These are phyloP conservation scores for Intellagama lesueurii DNA, from an alignment of 2,797 vertebrate genomes.

Conservation along the genomic window DNA sequence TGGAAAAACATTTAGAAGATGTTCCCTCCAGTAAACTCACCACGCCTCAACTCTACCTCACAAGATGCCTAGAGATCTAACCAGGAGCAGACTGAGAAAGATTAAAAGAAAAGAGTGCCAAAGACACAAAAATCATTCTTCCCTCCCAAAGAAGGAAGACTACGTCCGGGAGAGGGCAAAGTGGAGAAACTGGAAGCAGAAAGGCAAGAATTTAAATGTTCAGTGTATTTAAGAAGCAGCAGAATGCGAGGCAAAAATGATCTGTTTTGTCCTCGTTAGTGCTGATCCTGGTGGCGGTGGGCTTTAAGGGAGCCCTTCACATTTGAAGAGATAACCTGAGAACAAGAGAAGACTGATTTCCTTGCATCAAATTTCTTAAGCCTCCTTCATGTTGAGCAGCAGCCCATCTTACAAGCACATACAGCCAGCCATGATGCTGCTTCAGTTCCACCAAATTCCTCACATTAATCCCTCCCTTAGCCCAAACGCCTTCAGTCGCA, in stretches of 20 bases:
- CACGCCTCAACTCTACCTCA: slow-evolving; percentile 38
- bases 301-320: neutral
- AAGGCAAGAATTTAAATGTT: neutral
- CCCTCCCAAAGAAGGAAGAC: neutral
- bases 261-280: neutral
- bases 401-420: neutral
- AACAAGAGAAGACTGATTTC: neutral
- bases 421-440: neutral
- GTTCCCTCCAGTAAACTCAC: slow-evolving; percentile 36
- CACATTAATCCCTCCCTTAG: neutral
- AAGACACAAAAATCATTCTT: neutral
- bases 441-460: neutral
- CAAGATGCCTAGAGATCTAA: slow-evolving; percentile 26
- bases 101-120: neutral
- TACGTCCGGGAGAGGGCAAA: neutral
- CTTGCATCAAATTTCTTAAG: neutral
- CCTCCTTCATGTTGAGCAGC: too few species aligned
- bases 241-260: neutral
- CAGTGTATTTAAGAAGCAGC: neutral
- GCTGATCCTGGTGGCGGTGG: neutral
- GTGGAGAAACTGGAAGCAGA: neutral
- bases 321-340: neutral
- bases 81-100: rapidly evolving
- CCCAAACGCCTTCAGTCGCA: neutral
- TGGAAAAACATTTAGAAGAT: neutral